These are phyloP conservation scores for Gallinago nigripennis DNA, from an alignment of 2,797 vertebrate genomes.

Conservation along the genomic window DNA sequence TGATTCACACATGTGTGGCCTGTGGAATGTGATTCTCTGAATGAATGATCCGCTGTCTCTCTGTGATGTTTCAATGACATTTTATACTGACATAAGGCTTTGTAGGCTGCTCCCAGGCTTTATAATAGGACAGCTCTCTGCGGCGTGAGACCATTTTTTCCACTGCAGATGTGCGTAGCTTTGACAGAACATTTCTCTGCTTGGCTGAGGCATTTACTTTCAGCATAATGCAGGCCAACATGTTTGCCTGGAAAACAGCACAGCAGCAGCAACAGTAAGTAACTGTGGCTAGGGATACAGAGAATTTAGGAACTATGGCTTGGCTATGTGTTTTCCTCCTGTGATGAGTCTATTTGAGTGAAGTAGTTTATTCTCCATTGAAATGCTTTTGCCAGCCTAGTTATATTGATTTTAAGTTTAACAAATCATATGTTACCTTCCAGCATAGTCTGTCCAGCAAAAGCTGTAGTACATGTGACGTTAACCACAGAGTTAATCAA, in stretches of 20 bases:
- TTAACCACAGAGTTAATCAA: not conserved
- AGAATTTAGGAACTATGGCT: not conserved
- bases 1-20: not conserved
- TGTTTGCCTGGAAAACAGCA: not conserved
- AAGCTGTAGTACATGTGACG: not conserved
- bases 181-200: not conserved
- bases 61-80: not conserved
- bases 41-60: not conserved
- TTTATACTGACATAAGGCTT: not conserved
- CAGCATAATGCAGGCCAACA: slow-evolving; percentile 4
- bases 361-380: not conserved
- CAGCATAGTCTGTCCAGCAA: not conserved
- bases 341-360: not conserved
- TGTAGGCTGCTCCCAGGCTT: not conserved
- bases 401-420: not conserved
- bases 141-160: not conserved
- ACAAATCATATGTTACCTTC: not conserved
- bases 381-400: not conserved
- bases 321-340: not conserved
- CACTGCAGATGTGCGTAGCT: not conserved
- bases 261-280: not conserved
- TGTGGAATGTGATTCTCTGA: not conserved
- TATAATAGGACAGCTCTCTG: not conserved
- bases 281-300: not conserved
- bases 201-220: slow-evolving; percentile 4